phyloP scores from a whole-genome alignment of 2,888 invertebrate genomes.

The Gisinianus flammeolus region DNA sequence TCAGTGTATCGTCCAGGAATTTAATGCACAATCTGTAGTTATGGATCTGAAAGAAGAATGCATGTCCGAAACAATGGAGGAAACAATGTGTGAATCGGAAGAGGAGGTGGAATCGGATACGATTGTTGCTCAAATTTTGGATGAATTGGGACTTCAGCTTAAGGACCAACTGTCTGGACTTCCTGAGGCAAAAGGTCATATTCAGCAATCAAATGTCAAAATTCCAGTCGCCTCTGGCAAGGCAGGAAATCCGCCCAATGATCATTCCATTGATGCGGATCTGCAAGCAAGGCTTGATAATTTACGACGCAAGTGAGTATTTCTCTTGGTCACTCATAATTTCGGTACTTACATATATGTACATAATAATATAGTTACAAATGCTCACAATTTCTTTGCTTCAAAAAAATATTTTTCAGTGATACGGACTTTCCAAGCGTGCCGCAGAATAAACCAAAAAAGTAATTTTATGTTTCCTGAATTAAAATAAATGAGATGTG shows the following conservation, averaged over 20 bases:
- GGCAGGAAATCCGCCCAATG: not conserved
- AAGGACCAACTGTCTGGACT: slow-evolving; percentile 66
- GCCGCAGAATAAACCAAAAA: slow-evolving; percentile 26
- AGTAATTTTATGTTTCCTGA: not conserved
- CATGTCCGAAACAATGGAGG: slow-evolving; percentile 70
- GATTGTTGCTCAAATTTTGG: slow-evolving; percentile 67
- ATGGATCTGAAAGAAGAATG: slow-evolving; percentile 73
- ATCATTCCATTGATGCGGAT: slow-evolving; percentile 76
- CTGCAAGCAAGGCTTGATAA: slow-evolving; percentile 96
- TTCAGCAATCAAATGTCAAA: slow-evolving; percentile 1
- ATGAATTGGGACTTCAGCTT: slow-evolving; percentile 69
- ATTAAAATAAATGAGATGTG: not conserved
- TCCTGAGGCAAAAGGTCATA: slow-evolving; percentile 61
- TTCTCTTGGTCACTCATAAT: not conserved
- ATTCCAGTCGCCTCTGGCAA: slow-evolving; percentile 3
- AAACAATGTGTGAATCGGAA: slow-evolving; percentile 68
- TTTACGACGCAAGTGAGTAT: slow-evolving; percentile 78
- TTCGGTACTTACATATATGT: not conserved
- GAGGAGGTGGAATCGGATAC: slow-evolving; percentile 69
- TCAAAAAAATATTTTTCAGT: not conserved
- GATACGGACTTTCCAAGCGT: slow-evolving; percentile 13
- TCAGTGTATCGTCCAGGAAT: slow-evolving; percentile 68
- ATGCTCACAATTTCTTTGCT: not conserved
- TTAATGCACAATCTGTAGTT: slow-evolving; percentile 69
- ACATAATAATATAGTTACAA: not conserved